Percentiles rank a stretch among this genome's conserved stretches.
phyloP scores from a whole-genome alignment of 2,113 vertebrate species.

The Acanthisitta chloris region DNA sequence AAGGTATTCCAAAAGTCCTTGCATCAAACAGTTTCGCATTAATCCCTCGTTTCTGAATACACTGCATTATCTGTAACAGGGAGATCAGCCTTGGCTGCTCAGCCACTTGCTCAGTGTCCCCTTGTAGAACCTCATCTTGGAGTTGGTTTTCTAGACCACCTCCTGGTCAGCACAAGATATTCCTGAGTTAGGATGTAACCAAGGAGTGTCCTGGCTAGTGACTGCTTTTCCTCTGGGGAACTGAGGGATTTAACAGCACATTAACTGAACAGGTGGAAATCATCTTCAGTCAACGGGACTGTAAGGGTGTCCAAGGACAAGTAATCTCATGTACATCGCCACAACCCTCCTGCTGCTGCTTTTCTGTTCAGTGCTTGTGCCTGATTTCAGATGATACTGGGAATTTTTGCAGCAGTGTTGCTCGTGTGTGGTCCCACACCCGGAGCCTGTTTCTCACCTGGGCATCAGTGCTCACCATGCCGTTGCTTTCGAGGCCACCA shows the following conservation, averaged over 20 bases:
- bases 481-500: background rate
- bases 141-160: background rate
- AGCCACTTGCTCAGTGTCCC: background rate
- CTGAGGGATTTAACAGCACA: background rate
- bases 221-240: background rate
- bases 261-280: background rate
- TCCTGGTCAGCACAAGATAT: background rate
- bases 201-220: background rate
- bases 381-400: background rate
- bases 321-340: accelerated
- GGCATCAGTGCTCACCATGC: accelerated
- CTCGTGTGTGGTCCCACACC: background rate
- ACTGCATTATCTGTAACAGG: background rate
- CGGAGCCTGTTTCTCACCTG: background rate
- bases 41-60: background rate
- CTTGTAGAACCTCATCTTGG: background rate
- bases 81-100: background rate
- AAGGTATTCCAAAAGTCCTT: background rate
- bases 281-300: background rate
- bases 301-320: background rate
- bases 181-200: background rate
- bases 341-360: background rate
- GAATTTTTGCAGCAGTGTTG: background rate
- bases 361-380: background rate
- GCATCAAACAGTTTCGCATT: background rate